These are phyloP conservation scores for Mesochorus sp. DNA, from an alignment of 2,888 invertebrate species.

Conservation along the genomic window DNA sequence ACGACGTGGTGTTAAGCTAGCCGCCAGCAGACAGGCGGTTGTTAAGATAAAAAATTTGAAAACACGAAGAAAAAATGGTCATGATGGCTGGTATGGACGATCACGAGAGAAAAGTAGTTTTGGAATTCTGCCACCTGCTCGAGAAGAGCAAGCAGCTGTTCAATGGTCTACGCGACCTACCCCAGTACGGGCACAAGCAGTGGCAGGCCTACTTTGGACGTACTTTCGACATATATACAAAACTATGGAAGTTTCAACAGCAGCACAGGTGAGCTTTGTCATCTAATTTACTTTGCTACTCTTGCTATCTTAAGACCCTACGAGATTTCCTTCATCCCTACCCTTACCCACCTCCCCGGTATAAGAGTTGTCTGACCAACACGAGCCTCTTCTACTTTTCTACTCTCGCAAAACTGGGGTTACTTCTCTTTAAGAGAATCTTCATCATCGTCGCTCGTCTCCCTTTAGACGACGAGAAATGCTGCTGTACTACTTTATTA, in stretches of 20 bases:
- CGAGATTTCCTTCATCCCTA: not conserved
- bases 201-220: slow-evolving; percentile 99
- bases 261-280: slow-evolving; percentile 88
- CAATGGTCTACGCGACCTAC: slow-evolving; percentile 97
- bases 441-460: slow-evolving; percentile 29
- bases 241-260: slow-evolving; percentile 99
- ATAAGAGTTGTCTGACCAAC: not conserved
- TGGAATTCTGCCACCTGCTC: slow-evolving; percentile 97
- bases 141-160: slow-evolving; percentile 99
- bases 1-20: slow-evolving; percentile 59
- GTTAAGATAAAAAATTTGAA: slow-evolving; percentile 54
- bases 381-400: slow-evolving; percentile 23
- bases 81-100: slow-evolving; percentile 92
- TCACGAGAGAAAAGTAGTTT: slow-evolving; percentile 94
- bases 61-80: slow-evolving; percentile 84
- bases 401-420: not conserved
- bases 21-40: slow-evolving; percentile 61
- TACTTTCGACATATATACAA: slow-evolving; percentile 98
- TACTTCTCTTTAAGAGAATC: slow-evolving; percentile 25
- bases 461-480: slow-evolving; percentile 14
- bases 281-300: not conserved
- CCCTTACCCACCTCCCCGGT: too few relatives aligned
- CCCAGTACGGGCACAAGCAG: slow-evolving; percentile 98
- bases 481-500: slow-evolving; percentile 44
- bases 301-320: not conserved